phyloP scores from a whole-genome alignment of 1,140 invertebrate genomes.

The Cotesia glomerata region DNA sequence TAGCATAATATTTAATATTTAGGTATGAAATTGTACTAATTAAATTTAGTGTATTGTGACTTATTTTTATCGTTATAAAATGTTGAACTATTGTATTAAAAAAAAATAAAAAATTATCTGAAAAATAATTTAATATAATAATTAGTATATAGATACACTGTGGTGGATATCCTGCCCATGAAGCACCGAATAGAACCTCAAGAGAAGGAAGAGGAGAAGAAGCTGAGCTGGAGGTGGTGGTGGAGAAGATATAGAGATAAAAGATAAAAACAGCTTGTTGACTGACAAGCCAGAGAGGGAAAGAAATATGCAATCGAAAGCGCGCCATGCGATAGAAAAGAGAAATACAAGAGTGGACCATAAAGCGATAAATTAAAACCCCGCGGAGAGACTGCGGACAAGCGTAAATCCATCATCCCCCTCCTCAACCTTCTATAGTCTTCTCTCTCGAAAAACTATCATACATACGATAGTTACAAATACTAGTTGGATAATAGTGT shows the following conservation, averaged over 20 bases:
- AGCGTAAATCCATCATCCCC: slow-evolving; percentile 55
- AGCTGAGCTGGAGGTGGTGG: not conserved
- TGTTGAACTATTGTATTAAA: too few species aligned
- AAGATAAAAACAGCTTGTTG: too few species aligned
- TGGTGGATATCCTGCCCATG: not conserved
- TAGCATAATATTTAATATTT: too few species aligned
- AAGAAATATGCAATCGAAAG: slow-evolving; percentile 5
- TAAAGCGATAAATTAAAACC: slow-evolving; percentile 59
- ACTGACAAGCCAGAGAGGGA: slow-evolving; percentile 3
- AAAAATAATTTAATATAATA: too few species aligned
- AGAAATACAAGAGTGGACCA: slow-evolving; percentile 38
- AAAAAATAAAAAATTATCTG: too few species aligned
- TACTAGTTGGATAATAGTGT: slow-evolving; percentile 32
- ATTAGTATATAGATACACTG: slow-evolving; percentile 19
- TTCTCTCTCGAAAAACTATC: too few species aligned
- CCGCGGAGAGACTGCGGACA: slow-evolving; percentile 31
- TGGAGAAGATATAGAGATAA: not conserved
- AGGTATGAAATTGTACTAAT: too few species aligned
- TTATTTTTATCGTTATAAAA: too few species aligned
- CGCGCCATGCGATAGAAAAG: slow-evolving; percentile 8
- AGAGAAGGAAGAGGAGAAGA: not conserved
- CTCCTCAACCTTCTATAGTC: not conserved
- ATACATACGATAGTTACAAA: not conserved
- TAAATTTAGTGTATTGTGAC: too few species aligned
- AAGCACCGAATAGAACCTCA: not conserved